Base-by-base conservation (phyloP, 2,888 invertebrate species). In the Agonopterix heracliana region DNA sequence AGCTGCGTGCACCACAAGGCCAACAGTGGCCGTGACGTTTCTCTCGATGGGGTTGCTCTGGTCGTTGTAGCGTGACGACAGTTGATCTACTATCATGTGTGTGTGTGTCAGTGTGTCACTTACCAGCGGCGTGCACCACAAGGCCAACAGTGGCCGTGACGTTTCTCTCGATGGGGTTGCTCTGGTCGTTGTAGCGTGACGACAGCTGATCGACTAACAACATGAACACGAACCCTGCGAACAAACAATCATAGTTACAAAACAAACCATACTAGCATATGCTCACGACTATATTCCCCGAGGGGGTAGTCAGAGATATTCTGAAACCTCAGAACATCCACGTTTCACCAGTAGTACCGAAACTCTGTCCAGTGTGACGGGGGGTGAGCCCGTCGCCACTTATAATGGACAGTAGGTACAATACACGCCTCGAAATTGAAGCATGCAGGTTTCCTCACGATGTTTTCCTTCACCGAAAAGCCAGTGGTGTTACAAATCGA, bases 1-100 rank as follows among this genome's bases (percentile, higher is more conserved):
- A 60, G 99, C 99, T 0, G 99, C 98, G 76, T 99, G 99, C 0
- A 99, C 99, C 0, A 99, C 98, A 3, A 99, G 86, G 0, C 99
- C 99, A 1, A 99, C 89, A 0, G 99, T 99, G 0, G 99, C 98
- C 0, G 98, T 98, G 41, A 97, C 92, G 63, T 95, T 95, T 61
- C 92, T 91, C 63, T 94, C 94, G 0, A 89, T 80, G 0, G 91
- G 91, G 53, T 90, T 90, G 7, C 85, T 83, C 47, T 92, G 89
- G 61, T 93, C 92, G 38, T 84, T 90, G 52, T 82, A 89, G 4
- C 86, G 69, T 0, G 91, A 82, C 0, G 91, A 91, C 63, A 92
- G 71, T 74, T 99, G 98, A 79, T 99, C 99, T 1, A 99, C 94
- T 9, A 99, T 78, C 57, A 99, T 14, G 2, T 14, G 14, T 14